A percentile compares a stretch with the other conserved stretches of the same genome.
These are phyloP conservation scores for Octomys mimax DNA, from an alignment of 2,797 vertebrate species.

Conservation along the genomic window DNA sequence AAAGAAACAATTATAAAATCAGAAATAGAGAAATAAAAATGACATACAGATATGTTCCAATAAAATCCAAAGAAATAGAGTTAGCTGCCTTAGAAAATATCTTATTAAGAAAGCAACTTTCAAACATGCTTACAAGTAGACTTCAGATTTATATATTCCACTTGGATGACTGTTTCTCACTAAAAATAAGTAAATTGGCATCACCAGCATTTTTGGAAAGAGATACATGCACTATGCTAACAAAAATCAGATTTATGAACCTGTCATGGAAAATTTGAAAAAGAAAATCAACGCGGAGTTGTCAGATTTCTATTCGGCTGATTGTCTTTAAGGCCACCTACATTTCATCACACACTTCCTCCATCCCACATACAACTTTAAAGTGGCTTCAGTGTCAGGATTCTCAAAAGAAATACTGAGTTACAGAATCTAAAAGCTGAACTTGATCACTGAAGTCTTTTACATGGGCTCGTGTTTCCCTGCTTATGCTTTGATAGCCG, in stretches of 20 bases:
- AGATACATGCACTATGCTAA: background rate
- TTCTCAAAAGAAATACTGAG: background rate
- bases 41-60: background rate
- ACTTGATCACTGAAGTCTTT: background rate
- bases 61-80: background rate
- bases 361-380: background rate
- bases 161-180: slow-evolving; percentile 20
- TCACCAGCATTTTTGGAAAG: slow-evolving; percentile 1
- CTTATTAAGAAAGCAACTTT: background rate
- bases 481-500: too few species aligned
- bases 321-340: background rate
- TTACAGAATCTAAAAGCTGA: background rate
- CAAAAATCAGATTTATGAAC: background rate
- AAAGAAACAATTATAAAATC: background rate
- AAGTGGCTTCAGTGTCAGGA: background rate
- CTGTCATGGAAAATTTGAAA: background rate
- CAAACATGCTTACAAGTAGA: background rate
- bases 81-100: background rate
- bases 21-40: background rate
- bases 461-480: background rate
- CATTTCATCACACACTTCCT: background rate
- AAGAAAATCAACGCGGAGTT: background rate
- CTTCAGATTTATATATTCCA: background rate
- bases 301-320: background rate
- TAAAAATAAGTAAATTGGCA: slow-evolving; percentile 21